phyloP scores from a whole-genome alignment of 2,888 invertebrate genomes.

The Acanthosepion esculentum region DNA sequence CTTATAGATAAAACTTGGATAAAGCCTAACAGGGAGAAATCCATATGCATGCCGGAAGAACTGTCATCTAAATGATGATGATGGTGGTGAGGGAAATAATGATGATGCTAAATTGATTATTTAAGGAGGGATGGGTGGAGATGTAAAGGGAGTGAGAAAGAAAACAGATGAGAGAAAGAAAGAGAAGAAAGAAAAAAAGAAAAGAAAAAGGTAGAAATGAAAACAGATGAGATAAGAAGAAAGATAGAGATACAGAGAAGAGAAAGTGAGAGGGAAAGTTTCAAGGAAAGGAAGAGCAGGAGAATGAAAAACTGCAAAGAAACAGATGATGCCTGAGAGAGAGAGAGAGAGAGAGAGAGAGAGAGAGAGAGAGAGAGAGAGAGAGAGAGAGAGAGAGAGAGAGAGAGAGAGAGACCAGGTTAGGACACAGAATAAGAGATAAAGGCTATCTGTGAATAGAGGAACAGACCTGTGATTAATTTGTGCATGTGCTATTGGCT shows the following conservation, averaged over 20 bases:
- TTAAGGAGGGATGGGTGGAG: not conserved
- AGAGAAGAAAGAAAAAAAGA: not conserved
- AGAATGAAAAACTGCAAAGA: not conserved
- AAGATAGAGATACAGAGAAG: not conserved
- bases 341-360: too few species aligned
- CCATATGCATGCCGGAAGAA: not conserved
- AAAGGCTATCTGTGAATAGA: not conserved
- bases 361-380: too few species aligned
- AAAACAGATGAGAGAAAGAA: not conserved
- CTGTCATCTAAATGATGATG: not conserved
- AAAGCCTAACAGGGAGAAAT: not conserved
- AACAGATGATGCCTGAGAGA: not conserved
- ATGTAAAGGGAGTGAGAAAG: not conserved
- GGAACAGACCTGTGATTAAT: not conserved
- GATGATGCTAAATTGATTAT: too few species aligned
- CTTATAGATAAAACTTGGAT: not conserved
- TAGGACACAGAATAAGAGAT: not conserved
- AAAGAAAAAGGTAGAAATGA: not conserved
- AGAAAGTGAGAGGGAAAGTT: not conserved
- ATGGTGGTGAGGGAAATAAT: not conserved
- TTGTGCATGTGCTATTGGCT: not conserved
- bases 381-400: too few species aligned
- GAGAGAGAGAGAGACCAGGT: not conserved
- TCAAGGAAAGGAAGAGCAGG: not conserved
- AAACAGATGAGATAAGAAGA: not conserved